Base-by-base conservation (phyloP, 2,113 vertebrate species). In the Sapayoa aenigma region DNA sequence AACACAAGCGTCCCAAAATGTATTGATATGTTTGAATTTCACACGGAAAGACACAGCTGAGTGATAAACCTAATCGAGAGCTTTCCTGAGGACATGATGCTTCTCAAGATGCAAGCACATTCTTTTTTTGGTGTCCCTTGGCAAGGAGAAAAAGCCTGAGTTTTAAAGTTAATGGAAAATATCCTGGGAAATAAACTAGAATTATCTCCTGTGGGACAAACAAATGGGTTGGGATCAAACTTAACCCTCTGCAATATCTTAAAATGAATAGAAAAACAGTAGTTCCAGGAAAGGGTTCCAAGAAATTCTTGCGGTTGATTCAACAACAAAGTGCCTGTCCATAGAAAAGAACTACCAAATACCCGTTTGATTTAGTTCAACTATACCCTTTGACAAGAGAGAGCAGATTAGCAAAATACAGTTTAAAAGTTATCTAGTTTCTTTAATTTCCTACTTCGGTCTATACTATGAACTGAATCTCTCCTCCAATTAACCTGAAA, bases 161-260 rank as follows among this genome's bases (percentile, higher is more conserved):
- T 58, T 84, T 82, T 69, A 13, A 84, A 95, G 63, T 74, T 80
- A 94, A 55, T 72, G 41, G 85, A 85, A 93, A 93, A 90, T 78
- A 94, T 80, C 80, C 66, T 85, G 63, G 39, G 67, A 94, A 95
- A 83, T 24, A 83, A 91, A 63, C 4, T 22, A 73, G 20, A 78
- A 89, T 81, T 74, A 47, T 83, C 83, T 94, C 41, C 42, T 66
- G 23, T 44, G 60, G 49, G 67, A 92, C 59, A 92, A 91, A 95
- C 22, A 77, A 87, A 59, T 39, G 50, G 31, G 35, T 2, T 2
- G 42, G 49, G 37, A 76, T n/a, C 44, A 83, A 92, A 55, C 30
- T 80, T 84, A 71, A 68, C 35, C 17, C 37, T 75, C 55, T 90
- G 33, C 41, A 84, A 12, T 53, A 82, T 52, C 73, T 47, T n/a